These are phyloP conservation scores for Megaceryle torquata DNA, from an alignment of 2,113 vertebrate species.

Conservation along the genomic window DNA sequence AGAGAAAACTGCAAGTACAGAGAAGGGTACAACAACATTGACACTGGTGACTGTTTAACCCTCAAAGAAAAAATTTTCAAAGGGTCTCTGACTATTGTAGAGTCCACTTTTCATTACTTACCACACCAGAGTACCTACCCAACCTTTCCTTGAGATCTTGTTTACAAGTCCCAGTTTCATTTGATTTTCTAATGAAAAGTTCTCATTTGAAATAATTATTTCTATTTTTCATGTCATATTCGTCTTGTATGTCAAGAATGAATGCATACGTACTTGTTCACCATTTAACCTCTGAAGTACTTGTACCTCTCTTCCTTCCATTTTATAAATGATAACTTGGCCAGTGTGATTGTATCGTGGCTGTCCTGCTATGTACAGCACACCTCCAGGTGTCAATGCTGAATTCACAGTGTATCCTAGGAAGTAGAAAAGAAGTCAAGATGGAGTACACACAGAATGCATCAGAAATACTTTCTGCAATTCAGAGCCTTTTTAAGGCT, in stretches of 20 bases:
- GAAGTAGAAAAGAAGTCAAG: not conserved
- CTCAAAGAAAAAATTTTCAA: not conserved
- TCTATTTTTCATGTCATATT: not conserved
- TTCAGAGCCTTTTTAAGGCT: not conserved
- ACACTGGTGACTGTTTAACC: not conserved
- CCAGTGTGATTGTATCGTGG: slow-evolving; percentile 95
- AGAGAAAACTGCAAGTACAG: not conserved
- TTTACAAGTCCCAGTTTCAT: not conserved
- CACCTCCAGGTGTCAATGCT: slow-evolving; percentile 75
- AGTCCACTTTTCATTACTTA: not conserved
- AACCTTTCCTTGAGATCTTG: not conserved
- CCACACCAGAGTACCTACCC: not conserved
- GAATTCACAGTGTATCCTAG: slow-evolving; percentile 92
- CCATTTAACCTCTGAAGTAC: slow-evolving; percentile 86
- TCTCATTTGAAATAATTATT: not conserved
- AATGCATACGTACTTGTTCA: slow-evolving; percentile 82
- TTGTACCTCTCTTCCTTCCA: slow-evolving; percentile 67
- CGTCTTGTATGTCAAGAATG: not conserved
- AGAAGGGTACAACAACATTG: not conserved
- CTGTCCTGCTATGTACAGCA: slow-evolving; percentile 89
- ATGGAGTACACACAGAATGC: not conserved
- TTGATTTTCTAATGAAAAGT: not conserved
- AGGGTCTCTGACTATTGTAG: not conserved
- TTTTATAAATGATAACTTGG: slow-evolving; percentile 86
- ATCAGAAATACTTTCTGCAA: not conserved